Evolutionary conservation across 2,888 invertebrate species (phyloP), one percentile per base, ranked within the genome.

Genomic region (Xylota segnis): DNA sequence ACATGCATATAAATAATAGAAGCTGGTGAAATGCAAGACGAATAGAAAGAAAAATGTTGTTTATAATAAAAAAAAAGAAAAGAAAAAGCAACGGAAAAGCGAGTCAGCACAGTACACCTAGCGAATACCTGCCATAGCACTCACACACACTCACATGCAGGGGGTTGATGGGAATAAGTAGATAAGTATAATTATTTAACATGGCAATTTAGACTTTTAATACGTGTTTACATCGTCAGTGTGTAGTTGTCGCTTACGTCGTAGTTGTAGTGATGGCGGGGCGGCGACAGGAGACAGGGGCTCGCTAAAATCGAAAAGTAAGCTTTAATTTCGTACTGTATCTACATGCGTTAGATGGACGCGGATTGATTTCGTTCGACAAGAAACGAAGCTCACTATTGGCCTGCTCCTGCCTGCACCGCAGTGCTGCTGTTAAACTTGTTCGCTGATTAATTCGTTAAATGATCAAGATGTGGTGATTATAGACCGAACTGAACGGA

Each of bases 141-240:
- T 52, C 40, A 47, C 43, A 68, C 32, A 59, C 34, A 32, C n/a
- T 34, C 23, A 58, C 37, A 66, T 16, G 29, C 18, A 59, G 50
- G 43, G 70, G 70, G 47, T 58, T 74, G 81, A 70, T 65, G 81
- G n/a, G 45, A 74, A 75, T 70, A 74, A 70, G 72, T 59, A 75
- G 70, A 81, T 81, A 75, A 74, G 58, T 79, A 81, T 81, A 84
- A 84, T 84, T 81, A 81, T 84, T 84, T 65, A 81, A 71, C 84
- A 81, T 65, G 65, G 75, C 81, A 84, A 84, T 81, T 81, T 70
- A 75, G 81, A 75, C 68, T 81, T 81, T 68, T 71, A 81, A 84
- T 81, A 81, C 58, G 65, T 79, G 79, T 84, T 70, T 71, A 81
- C 75, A 81, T 52, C 56, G 79, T 23, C 45, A 78, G 78, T 71